Evolutionary conservation across 1,140 invertebrate genomes (phyloP).

Genomic region (Drosophila bifasciata): DNA sequence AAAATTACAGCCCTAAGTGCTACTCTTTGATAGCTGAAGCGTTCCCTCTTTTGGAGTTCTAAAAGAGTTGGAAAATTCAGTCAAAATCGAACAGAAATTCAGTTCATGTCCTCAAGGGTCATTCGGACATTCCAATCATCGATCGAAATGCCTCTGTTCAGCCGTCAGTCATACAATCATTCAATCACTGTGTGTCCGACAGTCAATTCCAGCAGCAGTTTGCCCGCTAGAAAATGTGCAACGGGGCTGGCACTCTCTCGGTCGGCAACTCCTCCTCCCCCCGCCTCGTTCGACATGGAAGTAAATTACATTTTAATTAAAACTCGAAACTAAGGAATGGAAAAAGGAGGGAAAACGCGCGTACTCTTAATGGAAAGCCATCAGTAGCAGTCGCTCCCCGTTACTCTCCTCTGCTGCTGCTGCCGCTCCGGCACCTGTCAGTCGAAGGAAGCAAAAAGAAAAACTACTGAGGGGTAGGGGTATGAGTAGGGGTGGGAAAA

Average conservation of each 20-base stretch:
- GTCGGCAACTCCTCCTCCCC: conserved; percentile 8
- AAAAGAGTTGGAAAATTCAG: too few species aligned
- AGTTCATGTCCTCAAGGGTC: not conserved
- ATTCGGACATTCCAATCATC: conserved; percentile 1
- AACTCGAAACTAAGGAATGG: conserved; percentile 40
- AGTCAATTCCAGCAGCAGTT: conserved; percentile 26
- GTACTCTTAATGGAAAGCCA: conserved; percentile 56
- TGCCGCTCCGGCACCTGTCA: conserved; percentile 22
- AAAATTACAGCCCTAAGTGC: too few species aligned
- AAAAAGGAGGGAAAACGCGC: not conserved
- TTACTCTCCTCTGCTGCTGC: conserved; percentile 4
- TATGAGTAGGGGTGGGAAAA: conserved; percentile 24
- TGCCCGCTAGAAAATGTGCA: conserved; percentile 37
- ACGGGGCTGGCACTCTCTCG: not conserved
- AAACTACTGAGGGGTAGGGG: conserved; percentile 19
- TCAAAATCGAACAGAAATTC: not conserved
- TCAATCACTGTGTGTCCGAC: conserved; percentile 33
- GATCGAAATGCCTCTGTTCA: conserved; percentile 15
- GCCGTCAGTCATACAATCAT: conserved; percentile 35
- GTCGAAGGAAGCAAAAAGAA: conserved; percentile 9
- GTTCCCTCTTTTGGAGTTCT: not conserved
- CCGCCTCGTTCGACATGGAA: conserved; percentile 48
- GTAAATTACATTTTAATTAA: conserved; percentile 82
- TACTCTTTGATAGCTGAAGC: not conserved
- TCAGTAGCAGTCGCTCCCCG: conserved; percentile 56